A percentile compares a stretch with the other conserved stretches of the same genome.
These are phyloP conservation scores for Leptoclinus maculatus DNA, from an alignment of 2,797 vertebrate genomes.

Conservation along the genomic window DNA sequence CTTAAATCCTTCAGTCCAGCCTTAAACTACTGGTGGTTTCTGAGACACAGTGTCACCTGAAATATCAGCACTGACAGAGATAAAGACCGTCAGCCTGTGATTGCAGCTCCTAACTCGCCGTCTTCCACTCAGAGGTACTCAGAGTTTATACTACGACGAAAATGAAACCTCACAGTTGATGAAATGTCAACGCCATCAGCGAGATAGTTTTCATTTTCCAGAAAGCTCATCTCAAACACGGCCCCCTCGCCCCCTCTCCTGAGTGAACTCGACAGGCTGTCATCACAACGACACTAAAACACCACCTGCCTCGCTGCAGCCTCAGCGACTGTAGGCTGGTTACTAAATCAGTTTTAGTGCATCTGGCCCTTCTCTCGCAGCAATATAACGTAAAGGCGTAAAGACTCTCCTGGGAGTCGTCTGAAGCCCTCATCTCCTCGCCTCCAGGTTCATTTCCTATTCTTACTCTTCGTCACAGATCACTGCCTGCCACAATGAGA, in stretches of 20 bases:
- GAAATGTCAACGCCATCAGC: background rate
- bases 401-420: constrained; percentile 26
- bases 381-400: background rate
- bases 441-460: background rate
- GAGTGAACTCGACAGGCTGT: constrained; percentile 5
- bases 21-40: background rate
- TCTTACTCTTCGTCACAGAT: background rate
- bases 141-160: background rate
- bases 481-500: background rate
- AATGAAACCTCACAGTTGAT: background rate
- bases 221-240: background rate
- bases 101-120: background rate
- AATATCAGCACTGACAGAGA: background rate
- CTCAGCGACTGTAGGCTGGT: background rate
- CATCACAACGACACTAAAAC: constrained; percentile 22
- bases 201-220: background rate
- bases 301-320: constrained; percentile 40
- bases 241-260: constrained; percentile 18
- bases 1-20: background rate
- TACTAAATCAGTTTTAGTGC: constrained; percentile 28
- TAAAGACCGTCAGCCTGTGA: background rate
- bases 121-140: background rate
- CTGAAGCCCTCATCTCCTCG: background rate
- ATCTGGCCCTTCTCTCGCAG: background rate
- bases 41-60: background rate